Conservation (phyloP, 2,797 vertebrate genomes). For the Dicrostonyx torquatus region DNA sequence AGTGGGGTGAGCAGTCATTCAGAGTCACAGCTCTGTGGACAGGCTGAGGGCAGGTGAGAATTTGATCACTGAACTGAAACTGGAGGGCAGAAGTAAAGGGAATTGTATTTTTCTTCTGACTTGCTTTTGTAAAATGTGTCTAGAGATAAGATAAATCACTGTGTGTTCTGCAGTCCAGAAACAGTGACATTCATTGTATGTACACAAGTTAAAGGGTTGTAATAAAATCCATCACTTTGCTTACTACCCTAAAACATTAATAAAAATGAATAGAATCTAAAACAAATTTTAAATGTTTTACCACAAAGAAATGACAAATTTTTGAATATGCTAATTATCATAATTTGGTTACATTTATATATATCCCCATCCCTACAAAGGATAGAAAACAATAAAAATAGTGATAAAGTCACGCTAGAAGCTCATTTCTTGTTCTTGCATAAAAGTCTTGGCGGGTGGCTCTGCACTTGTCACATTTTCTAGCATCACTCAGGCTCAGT, state of each 20-base stretch:
- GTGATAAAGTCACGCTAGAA: not conserved
- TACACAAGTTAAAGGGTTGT: not conserved
- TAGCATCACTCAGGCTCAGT: not conserved
- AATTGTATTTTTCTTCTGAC: conserved; percentile 13
- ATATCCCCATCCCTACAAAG: not conserved
- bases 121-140: conserved; percentile 40
- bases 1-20: not conserved
- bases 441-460: not conserved
- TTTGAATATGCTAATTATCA: not conserved
- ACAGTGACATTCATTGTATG: not conserved
- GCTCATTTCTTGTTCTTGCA: not conserved
- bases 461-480: not conserved
- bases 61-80: conserved; percentile 34
- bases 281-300: not conserved
- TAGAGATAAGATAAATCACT: not conserved
- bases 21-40: not conserved
- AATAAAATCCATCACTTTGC: not conserved
- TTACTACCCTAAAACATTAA: not conserved
- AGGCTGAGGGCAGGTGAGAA: not conserved
- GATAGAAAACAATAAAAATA: not conserved
- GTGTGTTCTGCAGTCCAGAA: not conserved
- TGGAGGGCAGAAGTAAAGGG: not conserved
- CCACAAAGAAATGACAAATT: not conserved
- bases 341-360: not conserved
- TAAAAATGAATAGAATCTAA: not conserved